A percentile compares a stretch with the other conserved stretches of the same genome.
phyloP scores from a whole-genome alignment of 2,888 invertebrate genomes.

The Branchipolynoe longqiensis region DNA sequence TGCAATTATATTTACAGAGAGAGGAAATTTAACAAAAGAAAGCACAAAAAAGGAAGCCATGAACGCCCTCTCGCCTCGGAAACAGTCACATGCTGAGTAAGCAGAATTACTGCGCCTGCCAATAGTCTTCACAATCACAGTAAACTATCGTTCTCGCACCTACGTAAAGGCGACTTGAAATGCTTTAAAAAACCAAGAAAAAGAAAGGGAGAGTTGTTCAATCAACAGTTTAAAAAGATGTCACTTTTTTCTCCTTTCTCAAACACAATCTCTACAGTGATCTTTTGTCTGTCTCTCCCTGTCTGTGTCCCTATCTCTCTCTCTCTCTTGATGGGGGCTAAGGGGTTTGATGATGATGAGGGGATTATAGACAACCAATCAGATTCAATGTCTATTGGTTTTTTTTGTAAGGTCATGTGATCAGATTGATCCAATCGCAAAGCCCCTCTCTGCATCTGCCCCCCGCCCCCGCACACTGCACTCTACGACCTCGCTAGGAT shows the following conservation, averaged over 20 bases:
- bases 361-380: conserved; percentile 9
- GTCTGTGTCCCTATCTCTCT: no score
- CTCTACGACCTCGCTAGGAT: background rate
- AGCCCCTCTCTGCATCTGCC: background rate
- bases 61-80: conserved; percentile 10
- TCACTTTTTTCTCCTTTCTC: background rate
- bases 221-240: background rate
- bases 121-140: no score
- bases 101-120: no score
- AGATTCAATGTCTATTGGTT: conserved; percentile 12
- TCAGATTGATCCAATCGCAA: conserved; percentile 1
- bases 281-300: no score
- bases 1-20: conserved; percentile 41
- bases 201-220: no score
- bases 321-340: no score
- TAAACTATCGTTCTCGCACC: no score
- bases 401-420: conserved; percentile 24
- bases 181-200: no score
- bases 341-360: background rate
- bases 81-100: conserved; percentile 21
- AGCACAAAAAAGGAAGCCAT: conserved; percentile 12
- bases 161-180: no score
- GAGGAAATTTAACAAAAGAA: no score
- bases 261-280: no score
- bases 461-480: background rate